phyloP scores from a whole-genome alignment of 2,888 invertebrate species.

The Hirtodrosophila trivittata region DNA sequence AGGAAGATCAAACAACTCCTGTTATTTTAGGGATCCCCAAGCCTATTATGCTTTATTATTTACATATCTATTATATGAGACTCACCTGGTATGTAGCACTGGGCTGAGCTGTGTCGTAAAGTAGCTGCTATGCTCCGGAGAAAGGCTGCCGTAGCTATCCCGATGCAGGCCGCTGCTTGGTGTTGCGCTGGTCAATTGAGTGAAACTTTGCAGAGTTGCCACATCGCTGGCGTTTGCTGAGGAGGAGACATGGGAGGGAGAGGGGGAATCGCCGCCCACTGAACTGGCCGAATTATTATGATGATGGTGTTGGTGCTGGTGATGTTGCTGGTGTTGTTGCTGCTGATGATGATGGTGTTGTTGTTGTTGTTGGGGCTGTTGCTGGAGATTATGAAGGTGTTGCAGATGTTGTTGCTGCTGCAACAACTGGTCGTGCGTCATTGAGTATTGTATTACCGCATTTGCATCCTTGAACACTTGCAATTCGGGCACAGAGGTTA shows the following conservation, averaged over 20 bases:
- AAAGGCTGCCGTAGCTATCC: conserved; percentile 79
- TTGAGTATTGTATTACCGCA: conserved; percentile 59
- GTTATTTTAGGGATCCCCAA: too few species aligned
- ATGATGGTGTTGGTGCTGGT: conserved; percentile 67
- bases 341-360: conserved; percentile 58
- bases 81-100: conserved; percentile 80
- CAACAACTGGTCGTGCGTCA: conserved; percentile 62
- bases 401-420: conserved; percentile 61
- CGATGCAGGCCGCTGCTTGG: conserved; percentile 64
- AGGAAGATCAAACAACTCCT: too few species aligned
- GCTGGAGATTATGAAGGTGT: conserved; percentile 34
- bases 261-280: conserved; percentile 81
- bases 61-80: conserved; percentile 22
- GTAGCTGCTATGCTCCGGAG: conserved; percentile 77
- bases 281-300: conserved; percentile 81
- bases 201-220: conserved; percentile 81
- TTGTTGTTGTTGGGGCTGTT: conserved; percentile 38
- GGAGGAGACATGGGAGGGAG: conserved; percentile 73
- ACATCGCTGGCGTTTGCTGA: conserved; percentile 64
- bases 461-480: conserved; percentile 80
- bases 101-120: conserved; percentile 80
- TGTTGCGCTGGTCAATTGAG: conserved; percentile 81
- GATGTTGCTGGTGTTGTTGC: conserved; percentile 38
- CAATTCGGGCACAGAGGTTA: conserved; percentile 80
- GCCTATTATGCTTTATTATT: too few species aligned